Evolutionary conservation across 1,140 invertebrate genomes (phyloP), one percentile per base, ranked within the genome.

Genomic region (Hylyphantes graminicola): DNA sequence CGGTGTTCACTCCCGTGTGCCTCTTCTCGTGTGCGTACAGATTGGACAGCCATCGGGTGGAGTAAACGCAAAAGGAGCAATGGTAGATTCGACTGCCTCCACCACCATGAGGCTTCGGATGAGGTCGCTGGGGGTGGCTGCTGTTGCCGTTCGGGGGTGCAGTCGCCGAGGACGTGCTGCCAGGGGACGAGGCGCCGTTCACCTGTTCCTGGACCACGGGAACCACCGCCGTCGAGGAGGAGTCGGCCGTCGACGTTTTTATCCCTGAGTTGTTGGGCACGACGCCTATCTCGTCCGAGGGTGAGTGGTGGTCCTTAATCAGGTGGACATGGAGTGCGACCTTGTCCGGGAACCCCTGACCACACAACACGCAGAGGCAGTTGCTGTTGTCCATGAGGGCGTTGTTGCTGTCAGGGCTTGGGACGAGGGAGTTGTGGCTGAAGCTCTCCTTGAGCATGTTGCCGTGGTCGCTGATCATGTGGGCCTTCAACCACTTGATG

Each of bases 1-100:
- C 86, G 53, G 76, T 85, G 79, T 76, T 87, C 51, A 89, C 61
- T 55, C 92, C 92, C 3, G 91, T 90, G 88, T 96, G 95, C 15
- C 94, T 94, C 86, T 95, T 93, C 88, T 98, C 96, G 91, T 98
- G 96, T 48, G 96, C 93, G 89, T 96, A 96, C 78, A 97, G 91
- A 88, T 97, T 95, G 48, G 96, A 95, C 79, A 97, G 91, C 87
- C 96, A 94, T 76, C 94, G 93, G 17, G 96, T 97, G n/a, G 94
- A 93, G 89, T 96, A 97, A 63, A 94, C 93, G 88, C 96, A 98
- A 87, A 95, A 93, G 0, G 94, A 94, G 90, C 96, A 97, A 67
- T 95, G 94, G 89, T 97, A 97, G 50, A 93, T 93, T 89, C 96
- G 95, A 65, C 88, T 90, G 75, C 77, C 68, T 79, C 79, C 85